Conservation (phyloP, 2,113 vertebrate genomes). For the Tragelaphus scriptus region DNA sequence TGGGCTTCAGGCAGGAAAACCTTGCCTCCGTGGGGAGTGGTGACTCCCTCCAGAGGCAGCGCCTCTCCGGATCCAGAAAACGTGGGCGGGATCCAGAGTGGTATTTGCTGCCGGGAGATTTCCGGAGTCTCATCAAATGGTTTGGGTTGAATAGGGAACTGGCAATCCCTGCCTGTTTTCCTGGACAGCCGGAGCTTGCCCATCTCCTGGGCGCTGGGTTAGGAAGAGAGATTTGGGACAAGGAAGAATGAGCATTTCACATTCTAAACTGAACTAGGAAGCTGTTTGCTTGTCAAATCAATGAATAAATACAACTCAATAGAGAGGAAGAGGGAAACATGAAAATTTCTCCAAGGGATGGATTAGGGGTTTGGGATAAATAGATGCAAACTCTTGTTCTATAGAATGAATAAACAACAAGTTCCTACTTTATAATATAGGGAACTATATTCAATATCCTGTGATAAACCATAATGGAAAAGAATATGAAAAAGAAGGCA, state of each 20-base stretch:
- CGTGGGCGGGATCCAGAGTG: conserved; percentile 54
- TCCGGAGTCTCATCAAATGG: conserved; percentile 31
- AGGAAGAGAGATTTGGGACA: conserved; percentile 17
- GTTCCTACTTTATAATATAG: neutral
- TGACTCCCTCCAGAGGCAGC: conserved; percentile 32
- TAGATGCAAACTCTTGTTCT: neutral
- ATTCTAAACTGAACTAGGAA: conserved; percentile 21
- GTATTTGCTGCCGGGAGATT: conserved; percentile 53
- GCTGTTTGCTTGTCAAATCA: conserved; percentile 33
- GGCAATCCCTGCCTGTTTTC: conserved; percentile 31
- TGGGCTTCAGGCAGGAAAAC: conserved; percentile 42
- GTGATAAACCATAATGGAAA: neutral
- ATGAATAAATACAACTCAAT: neutral
- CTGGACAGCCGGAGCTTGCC: conserved; percentile 11
- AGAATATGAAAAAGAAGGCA: neutral
- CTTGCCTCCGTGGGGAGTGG: conserved; percentile 14
- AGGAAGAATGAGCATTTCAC: conserved; percentile 21
- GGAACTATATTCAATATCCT: neutral
- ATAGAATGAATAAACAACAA: neutral
- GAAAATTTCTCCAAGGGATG: neutral
- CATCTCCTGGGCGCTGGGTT: neutral
- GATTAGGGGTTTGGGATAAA: neutral
- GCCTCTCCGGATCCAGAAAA: conserved; percentile 32
- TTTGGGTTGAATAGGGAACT: conserved; percentile 17
- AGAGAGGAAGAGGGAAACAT: neutral